Percentiles rank a stretch among this genome's conserved stretches.
phyloP scores from a whole-genome alignment of 2,797 vertebrate species.

The Cheirogaleus major region DNA sequence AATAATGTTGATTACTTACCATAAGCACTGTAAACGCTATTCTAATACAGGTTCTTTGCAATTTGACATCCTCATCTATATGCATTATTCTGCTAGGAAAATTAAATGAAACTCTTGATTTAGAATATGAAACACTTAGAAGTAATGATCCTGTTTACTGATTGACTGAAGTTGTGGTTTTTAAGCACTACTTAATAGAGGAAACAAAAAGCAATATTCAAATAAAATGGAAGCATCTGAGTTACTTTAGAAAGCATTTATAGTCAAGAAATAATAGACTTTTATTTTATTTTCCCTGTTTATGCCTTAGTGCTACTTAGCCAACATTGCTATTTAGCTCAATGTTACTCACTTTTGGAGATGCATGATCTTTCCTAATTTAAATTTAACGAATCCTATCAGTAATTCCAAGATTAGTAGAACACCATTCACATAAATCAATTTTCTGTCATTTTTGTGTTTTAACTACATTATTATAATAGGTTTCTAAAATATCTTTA shows the following conservation, averaged over 20 bases:
- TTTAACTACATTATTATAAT: constrained; percentile 32
- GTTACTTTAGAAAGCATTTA: constrained; percentile 77
- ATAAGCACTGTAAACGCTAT: constrained; percentile 79
- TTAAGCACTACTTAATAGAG: constrained; percentile 83
- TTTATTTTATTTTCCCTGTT: constrained; percentile 72
- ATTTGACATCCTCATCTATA: constrained; percentile 86
- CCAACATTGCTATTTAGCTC: constrained; percentile 55
- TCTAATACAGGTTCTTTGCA: constrained; percentile 86
- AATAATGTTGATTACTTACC: constrained; percentile 87
- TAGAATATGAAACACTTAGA: constrained; percentile 85
- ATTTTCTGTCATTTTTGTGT: constrained; percentile 31
- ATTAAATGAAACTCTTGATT: constrained; percentile 87
- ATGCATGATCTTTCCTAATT: constrained; percentile 54
- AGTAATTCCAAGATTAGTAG: constrained; percentile 33
- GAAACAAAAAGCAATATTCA: constrained; percentile 82
- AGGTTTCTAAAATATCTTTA: background rate
- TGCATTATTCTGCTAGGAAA: constrained; percentile 86
- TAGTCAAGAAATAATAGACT: constrained; percentile 64
- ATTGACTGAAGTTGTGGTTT: constrained; percentile 84
- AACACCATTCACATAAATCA: constrained; percentile 35
- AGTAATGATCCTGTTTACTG: constrained; percentile 86
- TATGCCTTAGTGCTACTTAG: constrained; percentile 61
- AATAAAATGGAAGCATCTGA: constrained; percentile 74
- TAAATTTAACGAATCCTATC: constrained; percentile 51
- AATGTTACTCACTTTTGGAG: constrained; percentile 32